These are phyloP conservation scores for Cyrtodaria siliqua DNA, from an alignment of 2,888 invertebrate genomes.

Conservation along the genomic window DNA sequence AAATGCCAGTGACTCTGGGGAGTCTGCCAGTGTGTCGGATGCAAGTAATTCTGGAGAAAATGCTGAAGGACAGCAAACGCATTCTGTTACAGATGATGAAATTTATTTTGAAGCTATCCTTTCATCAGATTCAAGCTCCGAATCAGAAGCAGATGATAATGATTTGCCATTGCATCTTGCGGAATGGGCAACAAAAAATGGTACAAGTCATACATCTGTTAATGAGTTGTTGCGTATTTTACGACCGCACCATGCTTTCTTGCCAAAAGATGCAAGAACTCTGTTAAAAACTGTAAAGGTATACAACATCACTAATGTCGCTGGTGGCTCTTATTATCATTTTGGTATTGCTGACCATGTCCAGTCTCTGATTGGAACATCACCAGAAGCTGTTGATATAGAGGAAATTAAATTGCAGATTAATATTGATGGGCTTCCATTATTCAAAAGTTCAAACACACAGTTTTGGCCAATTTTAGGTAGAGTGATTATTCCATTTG, in stretches of 20 bases:
- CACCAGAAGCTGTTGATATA: background rate
- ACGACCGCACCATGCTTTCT: conserved; percentile 9
- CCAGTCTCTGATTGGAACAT: background rate
- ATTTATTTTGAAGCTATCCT: too few species aligned
- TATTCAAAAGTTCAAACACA: conserved; percentile 29
- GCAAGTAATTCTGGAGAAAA: too few species aligned
- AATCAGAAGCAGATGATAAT: too few species aligned
- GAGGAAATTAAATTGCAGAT: conserved; percentile 17
- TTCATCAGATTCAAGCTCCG: too few species aligned
- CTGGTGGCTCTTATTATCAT: conserved; percentile 40
- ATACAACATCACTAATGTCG: conserved; percentile 24
- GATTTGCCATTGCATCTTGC: too few species aligned
- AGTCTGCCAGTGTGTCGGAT: too few species aligned
- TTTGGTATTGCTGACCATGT: conserved; percentile 33
- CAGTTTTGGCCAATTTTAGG: conserved; percentile 49
- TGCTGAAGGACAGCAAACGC: too few species aligned
- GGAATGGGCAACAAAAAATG: too few species aligned
- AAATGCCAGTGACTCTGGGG: too few species aligned
- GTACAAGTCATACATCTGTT: conserved; percentile 26
- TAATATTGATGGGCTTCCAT: conserved; percentile 48
- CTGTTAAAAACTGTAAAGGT: conserved; percentile 24
- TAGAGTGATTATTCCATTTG: conserved; percentile 11
- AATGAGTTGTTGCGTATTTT: conserved; percentile 20
- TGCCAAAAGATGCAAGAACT: conserved; percentile 45
- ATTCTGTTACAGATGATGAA: too few species aligned